phyloP scores from a whole-genome alignment of 2,888 invertebrate species.

The Taphrorychus bicolor region DNA sequence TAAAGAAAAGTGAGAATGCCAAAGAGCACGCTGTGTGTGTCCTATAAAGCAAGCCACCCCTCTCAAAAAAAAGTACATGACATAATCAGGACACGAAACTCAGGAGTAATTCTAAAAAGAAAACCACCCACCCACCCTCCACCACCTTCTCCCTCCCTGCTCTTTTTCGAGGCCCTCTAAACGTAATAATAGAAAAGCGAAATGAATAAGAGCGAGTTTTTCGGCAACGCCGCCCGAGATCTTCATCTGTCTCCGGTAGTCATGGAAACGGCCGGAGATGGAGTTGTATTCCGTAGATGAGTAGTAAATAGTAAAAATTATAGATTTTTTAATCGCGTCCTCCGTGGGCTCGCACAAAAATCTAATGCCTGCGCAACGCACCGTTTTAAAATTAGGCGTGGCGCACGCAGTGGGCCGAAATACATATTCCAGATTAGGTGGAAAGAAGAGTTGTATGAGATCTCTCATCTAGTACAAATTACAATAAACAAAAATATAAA shows the following conservation, averaged over 20 bases:
- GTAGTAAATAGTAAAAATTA: constrained; percentile 56
- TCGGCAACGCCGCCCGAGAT: constrained; percentile 38
- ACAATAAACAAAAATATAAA: too few species aligned
- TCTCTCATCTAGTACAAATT: too few species aligned
- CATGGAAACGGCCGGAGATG: constrained; percentile 45
- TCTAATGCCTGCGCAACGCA: constrained; percentile 59
- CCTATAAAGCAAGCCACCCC: too few species aligned
- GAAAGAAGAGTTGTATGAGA: too few species aligned
- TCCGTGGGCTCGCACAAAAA: constrained; percentile 47
- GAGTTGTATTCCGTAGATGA: constrained; percentile 50
- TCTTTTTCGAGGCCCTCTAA: not conserved
- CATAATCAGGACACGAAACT: constrained; percentile 3
- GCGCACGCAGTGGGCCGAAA: constrained; percentile 50
- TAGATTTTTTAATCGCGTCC: constrained; percentile 58
- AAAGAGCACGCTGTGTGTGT: too few species aligned
- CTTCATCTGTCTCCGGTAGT: constrained; percentile 47
- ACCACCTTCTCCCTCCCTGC: not conserved
- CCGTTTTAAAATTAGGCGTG: constrained; percentile 61
- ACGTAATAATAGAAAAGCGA: constrained; percentile 32
- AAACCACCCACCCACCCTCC: not conserved
- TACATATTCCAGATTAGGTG: too few species aligned
- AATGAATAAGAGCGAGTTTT: constrained; percentile 33
- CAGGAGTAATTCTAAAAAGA: constrained; percentile 1
- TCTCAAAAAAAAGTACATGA: not conserved
- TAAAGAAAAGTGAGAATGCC: too few species aligned